Conservation (phyloP, 2,888 invertebrate genomes). For the Drosophila atripex region DNA sequence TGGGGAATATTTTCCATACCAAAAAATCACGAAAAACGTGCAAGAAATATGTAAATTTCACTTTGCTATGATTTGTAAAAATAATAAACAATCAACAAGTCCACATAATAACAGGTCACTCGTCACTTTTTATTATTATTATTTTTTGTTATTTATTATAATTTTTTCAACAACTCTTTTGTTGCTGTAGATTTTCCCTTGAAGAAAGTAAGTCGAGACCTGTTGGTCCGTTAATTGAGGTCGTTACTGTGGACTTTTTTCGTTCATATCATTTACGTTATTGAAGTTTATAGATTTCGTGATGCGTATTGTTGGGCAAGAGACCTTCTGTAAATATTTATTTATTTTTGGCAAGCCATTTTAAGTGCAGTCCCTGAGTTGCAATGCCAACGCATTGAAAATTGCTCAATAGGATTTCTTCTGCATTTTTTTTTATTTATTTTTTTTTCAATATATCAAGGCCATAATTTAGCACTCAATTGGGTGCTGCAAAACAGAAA, state of each 20-base stretch:
- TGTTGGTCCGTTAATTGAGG: conserved; percentile 58
- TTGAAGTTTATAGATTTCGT: conserved; percentile 56
- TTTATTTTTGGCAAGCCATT: conserved; percentile 55
- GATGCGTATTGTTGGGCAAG: conserved; percentile 47
- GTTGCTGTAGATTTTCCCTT: conserved; percentile 53
- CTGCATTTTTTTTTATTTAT: conserved; percentile 17
- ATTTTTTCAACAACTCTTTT: conserved; percentile 10
- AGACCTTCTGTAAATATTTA: conserved; percentile 38
- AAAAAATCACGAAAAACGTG: conserved; percentile 65
- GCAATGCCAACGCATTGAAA: conserved; percentile 56
- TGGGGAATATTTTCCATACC: conserved; percentile 35
- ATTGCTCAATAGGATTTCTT: conserved; percentile 50
- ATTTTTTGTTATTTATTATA: conserved; percentile 9
- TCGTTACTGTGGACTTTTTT: conserved; percentile 41
- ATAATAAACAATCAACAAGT: conserved; percentile 38
- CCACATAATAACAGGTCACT: conserved; percentile 46
- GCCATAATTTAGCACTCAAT: conserved; percentile 62
- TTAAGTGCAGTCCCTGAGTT: conserved; percentile 68
- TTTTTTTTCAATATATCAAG: conserved; percentile 39
- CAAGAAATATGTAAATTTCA: conserved; percentile 57
- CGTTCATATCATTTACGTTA: conserved; percentile 33
- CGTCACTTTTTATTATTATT: conserved; percentile 31
- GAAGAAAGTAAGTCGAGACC: conserved; percentile 58
- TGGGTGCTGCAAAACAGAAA: conserved; percentile 48
- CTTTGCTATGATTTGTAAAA: conserved; percentile 60